A percentile compares a stretch with the other conserved stretches of the same genome.
Conservation (phyloP, 2,797 vertebrate genomes). For the Rhynchonycteris naso region DNA sequence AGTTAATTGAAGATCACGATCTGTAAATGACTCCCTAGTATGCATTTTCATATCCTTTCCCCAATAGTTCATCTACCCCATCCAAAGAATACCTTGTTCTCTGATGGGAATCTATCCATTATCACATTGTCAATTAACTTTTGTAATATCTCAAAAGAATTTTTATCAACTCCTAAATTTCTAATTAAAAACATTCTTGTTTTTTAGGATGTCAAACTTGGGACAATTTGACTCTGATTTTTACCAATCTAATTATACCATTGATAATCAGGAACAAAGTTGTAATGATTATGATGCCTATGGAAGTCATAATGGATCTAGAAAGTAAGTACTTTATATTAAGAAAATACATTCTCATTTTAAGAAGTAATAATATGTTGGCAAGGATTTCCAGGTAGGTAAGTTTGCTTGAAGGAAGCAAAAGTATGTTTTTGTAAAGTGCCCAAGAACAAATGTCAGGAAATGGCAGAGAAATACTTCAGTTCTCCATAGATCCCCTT, state of each 20-base stretch:
- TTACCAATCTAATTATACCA: slow-evolving; percentile 91
- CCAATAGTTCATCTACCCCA: not conserved
- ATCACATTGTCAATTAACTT: not conserved
- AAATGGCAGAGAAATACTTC: not conserved
- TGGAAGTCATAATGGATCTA: slow-evolving; percentile 71
- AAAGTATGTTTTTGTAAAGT: not conserved
- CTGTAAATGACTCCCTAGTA: not conserved
- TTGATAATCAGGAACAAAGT: slow-evolving; percentile 87
- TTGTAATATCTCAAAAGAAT: not conserved
- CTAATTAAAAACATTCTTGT: not conserved
- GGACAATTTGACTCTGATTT: slow-evolving; percentile 90
- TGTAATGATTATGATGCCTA: slow-evolving; percentile 66
- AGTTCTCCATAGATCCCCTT: not conserved
- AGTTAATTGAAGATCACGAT: not conserved
- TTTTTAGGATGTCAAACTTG: slow-evolving; percentile 89
- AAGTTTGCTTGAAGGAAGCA: not conserved
- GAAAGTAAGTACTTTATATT: slow-evolving; percentile 82
- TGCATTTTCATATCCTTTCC: not conserved
- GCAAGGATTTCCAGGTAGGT: not conserved
- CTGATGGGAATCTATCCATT: not conserved
- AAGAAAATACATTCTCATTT: not conserved
- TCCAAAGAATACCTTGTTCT: not conserved
- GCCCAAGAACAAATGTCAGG: not conserved
- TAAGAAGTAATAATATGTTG: not conserved
- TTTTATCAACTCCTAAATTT: not conserved